These are phyloP conservation scores for Stegastes partitus DNA, from an alignment of 2,113 vertebrate species.

Conservation along the genomic window DNA sequence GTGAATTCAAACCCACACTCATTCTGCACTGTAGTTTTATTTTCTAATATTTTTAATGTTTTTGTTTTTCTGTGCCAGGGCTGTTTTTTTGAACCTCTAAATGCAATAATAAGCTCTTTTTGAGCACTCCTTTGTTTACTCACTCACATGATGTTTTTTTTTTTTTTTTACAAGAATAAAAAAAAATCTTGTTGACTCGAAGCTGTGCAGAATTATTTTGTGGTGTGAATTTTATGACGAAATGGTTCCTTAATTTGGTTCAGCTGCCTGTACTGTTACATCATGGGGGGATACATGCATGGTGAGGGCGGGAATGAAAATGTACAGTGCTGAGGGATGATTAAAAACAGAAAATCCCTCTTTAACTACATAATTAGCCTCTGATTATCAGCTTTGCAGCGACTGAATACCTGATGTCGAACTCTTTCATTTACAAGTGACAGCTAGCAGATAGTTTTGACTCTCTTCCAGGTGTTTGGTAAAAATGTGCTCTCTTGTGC, in stretches of 20 bases:
- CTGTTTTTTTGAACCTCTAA: slow-evolving; percentile 33
- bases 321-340: too few species aligned
- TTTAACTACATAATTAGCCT: too few species aligned
- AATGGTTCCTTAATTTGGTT: slow-evolving; percentile 3
- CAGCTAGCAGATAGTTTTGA: slow-evolving; percentile 1
- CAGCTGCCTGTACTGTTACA: slow-evolving; percentile 5
- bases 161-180: slow-evolving; percentile 69
- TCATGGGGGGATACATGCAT: slow-evolving; percentile 4
- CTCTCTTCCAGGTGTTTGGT: slow-evolving; percentile 38
- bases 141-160: background rate
- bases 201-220: slow-evolving; percentile 24
- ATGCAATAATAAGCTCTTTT: slow-evolving; percentile 57
- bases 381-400: too few species aligned
- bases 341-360: too few species aligned
- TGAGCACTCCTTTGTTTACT: slow-evolving; percentile 62
- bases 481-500: background rate
- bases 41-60: slow-evolving; percentile 34
- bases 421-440: slow-evolving; percentile 12
- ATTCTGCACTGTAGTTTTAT: slow-evolving; percentile 82
- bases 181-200: slow-evolving; percentile 27
- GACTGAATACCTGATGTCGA: background rate
- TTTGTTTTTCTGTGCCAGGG: slow-evolving; percentile 20
- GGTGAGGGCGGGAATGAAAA: background rate
- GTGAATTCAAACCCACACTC: slow-evolving; percentile 68
- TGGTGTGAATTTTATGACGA: slow-evolving; percentile 7